Conservation (phyloP, 2,888 invertebrate genomes). For the Augiades crinisus region DNA sequence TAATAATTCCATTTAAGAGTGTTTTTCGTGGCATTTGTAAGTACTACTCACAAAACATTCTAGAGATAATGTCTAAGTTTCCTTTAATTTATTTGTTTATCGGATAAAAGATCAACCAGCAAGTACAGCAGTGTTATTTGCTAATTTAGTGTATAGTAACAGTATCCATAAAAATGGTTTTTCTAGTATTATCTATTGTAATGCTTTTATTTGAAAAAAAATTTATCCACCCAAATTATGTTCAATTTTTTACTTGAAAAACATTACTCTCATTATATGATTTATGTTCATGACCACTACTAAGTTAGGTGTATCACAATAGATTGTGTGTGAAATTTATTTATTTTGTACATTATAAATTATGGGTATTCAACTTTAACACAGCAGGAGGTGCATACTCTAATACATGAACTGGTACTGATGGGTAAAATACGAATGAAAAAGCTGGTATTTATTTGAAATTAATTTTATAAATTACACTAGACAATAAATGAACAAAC, state of each 20-base stretch:
- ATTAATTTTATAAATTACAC: no score
- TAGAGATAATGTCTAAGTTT: slow-evolving; percentile 38
- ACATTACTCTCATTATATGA: not conserved
- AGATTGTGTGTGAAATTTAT: no score
- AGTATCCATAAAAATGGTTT: not conserved
- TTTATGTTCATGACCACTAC: not conserved
- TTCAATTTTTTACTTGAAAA: not conserved
- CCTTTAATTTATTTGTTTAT: slow-evolving; percentile 34
- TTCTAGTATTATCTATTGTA: not conserved
- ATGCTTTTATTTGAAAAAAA: not conserved
- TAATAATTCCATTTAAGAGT: slow-evolving; percentile 44
- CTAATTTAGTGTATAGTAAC: not conserved
- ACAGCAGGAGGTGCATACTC: no score
- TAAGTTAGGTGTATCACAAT: not conserved
- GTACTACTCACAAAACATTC: slow-evolving; percentile 42
- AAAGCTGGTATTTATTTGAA: no score
- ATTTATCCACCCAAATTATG: not conserved
- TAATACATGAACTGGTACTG: no score
- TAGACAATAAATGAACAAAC: no score
- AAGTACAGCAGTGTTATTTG: not conserved
- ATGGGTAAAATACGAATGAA: no score
- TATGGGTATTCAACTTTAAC: no score
- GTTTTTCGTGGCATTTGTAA: slow-evolving; percentile 40
- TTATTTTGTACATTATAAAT: no score
- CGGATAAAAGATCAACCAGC: not conserved